phyloP scores from a whole-genome alignment of 2,888 invertebrate species.

The Ferrisia virgata region DNA sequence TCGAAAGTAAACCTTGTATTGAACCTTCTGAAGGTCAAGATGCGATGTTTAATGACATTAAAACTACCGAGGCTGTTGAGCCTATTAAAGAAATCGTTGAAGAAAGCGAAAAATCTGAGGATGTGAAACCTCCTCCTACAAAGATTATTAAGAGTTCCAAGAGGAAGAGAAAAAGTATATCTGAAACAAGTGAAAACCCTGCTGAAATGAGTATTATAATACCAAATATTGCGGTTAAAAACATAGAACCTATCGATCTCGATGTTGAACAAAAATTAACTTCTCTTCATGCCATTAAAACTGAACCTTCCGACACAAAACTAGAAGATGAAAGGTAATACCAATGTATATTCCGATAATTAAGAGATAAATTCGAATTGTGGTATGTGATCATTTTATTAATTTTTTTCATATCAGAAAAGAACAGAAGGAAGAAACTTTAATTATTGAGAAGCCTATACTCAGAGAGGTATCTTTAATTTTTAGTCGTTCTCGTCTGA shows the following conservation, averaged over 20 bases:
- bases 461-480: background rate
- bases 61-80: background rate
- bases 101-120: background rate
- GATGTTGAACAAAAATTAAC: background rate
- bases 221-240: background rate
- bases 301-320: background rate
- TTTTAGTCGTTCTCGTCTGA: background rate
- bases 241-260: background rate
- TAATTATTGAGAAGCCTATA: background rate
- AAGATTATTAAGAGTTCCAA: background rate
- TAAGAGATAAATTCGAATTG: background rate
- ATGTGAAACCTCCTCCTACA: background rate
- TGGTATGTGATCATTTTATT: background rate
- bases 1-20: background rate
- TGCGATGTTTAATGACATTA: background rate
- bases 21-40: background rate
- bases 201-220: background rate
- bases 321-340: background rate
- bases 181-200: background rate
- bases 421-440: background rate
- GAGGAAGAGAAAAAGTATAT: background rate
- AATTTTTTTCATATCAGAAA: background rate
- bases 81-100: background rate
- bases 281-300: background rate
- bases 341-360: background rate